A percentile compares a stretch with the other conserved stretches of the same genome.
Conservation (phyloP, 2,113 vertebrate genomes). For the Tonatia bakeri region DNA sequence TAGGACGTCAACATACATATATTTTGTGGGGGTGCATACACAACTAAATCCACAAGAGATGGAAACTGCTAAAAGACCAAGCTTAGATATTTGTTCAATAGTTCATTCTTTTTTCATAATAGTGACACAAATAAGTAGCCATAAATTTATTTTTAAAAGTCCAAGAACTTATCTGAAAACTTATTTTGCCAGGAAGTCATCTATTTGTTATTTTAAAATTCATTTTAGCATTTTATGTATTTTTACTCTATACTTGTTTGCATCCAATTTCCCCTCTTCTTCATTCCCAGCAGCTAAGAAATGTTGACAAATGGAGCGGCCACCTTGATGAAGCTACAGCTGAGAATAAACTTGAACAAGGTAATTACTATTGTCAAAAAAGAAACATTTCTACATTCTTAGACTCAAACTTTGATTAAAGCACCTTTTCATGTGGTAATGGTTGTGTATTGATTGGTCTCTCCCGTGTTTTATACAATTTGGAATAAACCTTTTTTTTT, state of each 20-base stretch:
- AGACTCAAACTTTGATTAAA: not conserved
- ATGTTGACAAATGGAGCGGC: not conserved
- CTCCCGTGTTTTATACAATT: not conserved
- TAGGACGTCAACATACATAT: not conserved
- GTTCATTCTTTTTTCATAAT: not conserved
- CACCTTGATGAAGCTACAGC: not conserved
- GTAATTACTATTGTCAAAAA: not conserved
- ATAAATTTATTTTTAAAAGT: not conserved
- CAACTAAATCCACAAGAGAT: not conserved
- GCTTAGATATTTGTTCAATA: not conserved
- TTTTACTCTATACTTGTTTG: not conserved
- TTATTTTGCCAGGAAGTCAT: not conserved
- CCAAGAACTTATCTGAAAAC: not conserved
- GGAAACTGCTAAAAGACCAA: not conserved
- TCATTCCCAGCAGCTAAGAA: not conserved
- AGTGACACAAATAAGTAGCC: not conserved
- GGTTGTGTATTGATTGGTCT: not conserved
- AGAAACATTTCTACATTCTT: not conserved
- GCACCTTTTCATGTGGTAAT: not conserved
- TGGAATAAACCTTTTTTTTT: not conserved
- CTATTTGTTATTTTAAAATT: not conserved
- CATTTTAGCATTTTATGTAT: not conserved
- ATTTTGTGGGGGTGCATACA: not conserved
- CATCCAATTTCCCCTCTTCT: not conserved
- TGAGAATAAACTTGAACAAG: not conserved